Conservation (phyloP, 2,888 invertebrate genomes). For the Biston stratarius region DNA sequence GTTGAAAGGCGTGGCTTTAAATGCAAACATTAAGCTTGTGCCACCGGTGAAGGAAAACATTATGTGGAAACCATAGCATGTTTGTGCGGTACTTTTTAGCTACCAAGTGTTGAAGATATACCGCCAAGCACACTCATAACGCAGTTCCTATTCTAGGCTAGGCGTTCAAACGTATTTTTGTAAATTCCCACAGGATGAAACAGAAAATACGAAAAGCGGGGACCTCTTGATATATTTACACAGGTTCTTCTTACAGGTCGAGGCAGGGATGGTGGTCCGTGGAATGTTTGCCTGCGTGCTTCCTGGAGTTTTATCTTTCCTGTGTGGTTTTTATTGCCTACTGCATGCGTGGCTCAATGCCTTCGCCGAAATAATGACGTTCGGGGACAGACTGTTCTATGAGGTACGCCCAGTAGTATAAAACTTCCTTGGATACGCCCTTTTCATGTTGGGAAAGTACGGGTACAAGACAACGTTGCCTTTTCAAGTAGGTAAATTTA, state of each 20-base stretch:
- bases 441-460: neutral
- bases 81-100: no score
- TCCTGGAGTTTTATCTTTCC: constrained; percentile 89
- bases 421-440: no score
- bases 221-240: constrained; percentile 2
- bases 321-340: constrained; percentile 94
- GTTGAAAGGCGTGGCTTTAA: no score
- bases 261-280: constrained; percentile 80
- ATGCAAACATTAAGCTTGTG: no score
- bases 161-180: neutral
- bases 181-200: neutral
- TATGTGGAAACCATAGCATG: no score
- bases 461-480: neutral
- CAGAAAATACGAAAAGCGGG: constrained; percentile 1
- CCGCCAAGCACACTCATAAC: no score
- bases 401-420: constrained; percentile 59
- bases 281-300: constrained; percentile 91
- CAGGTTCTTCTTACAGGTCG: constrained; percentile 61
- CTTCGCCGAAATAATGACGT: constrained; percentile 94
- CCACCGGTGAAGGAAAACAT: no score
- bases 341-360: constrained; percentile 97
- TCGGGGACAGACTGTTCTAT: constrained; percentile 92
- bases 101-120: no score
- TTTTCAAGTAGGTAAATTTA: no score
- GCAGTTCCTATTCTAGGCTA: no score